phyloP scores from a whole-genome alignment of 2,888 invertebrate species.

The Plagiodera versicolora region DNA sequence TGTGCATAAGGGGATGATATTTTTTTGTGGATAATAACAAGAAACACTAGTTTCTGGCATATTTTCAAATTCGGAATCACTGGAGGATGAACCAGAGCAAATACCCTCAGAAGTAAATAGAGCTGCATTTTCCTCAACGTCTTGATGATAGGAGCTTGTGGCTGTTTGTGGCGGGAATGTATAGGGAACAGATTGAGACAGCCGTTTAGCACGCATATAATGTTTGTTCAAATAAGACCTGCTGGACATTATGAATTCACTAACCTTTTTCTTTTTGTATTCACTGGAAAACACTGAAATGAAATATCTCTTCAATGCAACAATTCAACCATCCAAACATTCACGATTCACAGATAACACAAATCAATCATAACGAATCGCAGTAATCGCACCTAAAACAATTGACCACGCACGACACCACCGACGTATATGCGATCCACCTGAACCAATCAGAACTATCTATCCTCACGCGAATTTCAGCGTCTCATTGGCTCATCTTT shows the following conservation, averaged over 20 bases:
- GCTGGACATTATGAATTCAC: constrained; percentile 7
- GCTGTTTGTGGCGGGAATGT: neutral
- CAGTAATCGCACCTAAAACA: too few relatives aligned
- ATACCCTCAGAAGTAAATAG: neutral
- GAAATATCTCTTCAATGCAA: neutral
- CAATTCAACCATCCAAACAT: neutral
- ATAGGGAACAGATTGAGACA: constrained; percentile 2
- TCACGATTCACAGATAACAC: too few relatives aligned
- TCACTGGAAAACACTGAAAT: neutral
- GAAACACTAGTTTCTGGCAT: too few relatives aligned
- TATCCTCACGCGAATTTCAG: too few relatives aligned
- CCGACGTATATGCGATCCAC: too few relatives aligned
- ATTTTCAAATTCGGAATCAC: constrained; percentile 3
- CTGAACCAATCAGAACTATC: too few relatives aligned
- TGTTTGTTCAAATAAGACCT: constrained; percentile 7
- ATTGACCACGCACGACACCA: too few relatives aligned
- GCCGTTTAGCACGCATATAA: constrained; percentile 5
- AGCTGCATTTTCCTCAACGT: neutral
- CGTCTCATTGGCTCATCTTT: too few relatives aligned
- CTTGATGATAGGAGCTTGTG: neutral
- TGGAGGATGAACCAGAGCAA: constrained; percentile 1
- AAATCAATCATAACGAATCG: too few relatives aligned
- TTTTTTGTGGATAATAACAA: too few relatives aligned
- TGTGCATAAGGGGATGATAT: too few relatives aligned
- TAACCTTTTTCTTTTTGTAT: neutral